phyloP scores from a whole-genome alignment of 1,140 invertebrate species.

The Tetragonula clypearis region DNA sequence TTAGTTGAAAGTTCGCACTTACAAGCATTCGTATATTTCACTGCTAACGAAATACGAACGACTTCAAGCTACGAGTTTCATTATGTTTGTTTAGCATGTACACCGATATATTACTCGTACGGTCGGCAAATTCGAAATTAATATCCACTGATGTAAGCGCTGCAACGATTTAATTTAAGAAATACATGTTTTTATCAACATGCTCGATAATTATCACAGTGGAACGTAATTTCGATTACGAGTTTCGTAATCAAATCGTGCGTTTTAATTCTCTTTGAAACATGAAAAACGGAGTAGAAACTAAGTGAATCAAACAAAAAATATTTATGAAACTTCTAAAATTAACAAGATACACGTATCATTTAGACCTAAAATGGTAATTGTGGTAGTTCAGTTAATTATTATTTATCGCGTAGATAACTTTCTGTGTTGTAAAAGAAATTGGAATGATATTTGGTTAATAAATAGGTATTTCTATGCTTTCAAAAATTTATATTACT shows the following conservation, averaged over 20 bases:
- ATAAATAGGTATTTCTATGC: too few relatives aligned
- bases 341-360: not conserved
- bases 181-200: not conserved
- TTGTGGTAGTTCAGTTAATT: too few relatives aligned
- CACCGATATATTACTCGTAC: not conserved
- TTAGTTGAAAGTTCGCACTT: not conserved
- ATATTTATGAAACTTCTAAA: not conserved
- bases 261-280: not conserved
- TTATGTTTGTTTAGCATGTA: not conserved
- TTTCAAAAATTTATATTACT: too few relatives aligned
- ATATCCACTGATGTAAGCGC: not conserved
- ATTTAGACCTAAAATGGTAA: not conserved
- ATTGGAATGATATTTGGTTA: too few relatives aligned
- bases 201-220: not conserved
- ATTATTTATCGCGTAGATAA: too few relatives aligned
- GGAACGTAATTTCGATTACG: not conserved
- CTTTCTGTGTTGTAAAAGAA: too few relatives aligned
- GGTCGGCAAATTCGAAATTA: not conserved
- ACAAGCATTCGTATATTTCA: not conserved
- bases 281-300: not conserved
- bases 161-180: not conserved
- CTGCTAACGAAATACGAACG: not conserved
- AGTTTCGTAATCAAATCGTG: not conserved
- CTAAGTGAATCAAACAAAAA: not conserved
- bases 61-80: slow-evolving; percentile 1